Conservation (phyloP, 92 coral and sea anemone species). For the Galaxea fascicularis region DNA sequence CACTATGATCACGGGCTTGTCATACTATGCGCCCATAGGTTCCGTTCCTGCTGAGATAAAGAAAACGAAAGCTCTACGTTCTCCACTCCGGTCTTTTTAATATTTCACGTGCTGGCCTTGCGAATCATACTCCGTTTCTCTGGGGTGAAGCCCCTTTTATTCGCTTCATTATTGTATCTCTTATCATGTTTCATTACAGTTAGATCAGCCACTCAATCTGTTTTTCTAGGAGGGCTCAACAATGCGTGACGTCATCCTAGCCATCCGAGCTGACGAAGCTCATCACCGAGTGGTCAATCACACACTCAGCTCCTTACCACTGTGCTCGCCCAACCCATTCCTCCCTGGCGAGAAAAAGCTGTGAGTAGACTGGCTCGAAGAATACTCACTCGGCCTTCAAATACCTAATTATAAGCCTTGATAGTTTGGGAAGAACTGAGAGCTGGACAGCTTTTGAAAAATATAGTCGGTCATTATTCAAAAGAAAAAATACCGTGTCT, state of each 20-base stretch:
- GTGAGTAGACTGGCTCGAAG: neutral
- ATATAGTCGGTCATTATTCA: too few species aligned
- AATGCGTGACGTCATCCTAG: constrained; percentile 95
- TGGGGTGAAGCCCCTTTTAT: too few species aligned
- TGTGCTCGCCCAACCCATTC: constrained; percentile 91
- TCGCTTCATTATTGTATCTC: neutral
- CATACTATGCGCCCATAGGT: too few species aligned
- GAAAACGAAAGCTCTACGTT: too few species aligned
- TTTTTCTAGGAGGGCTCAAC: constrained; percentile 81
- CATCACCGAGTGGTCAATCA: constrained; percentile 98
- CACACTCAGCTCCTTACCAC: constrained; percentile 87
- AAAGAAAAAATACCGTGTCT: too few species aligned
- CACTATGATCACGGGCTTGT: too few species aligned
- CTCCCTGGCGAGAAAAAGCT: constrained; percentile 91
- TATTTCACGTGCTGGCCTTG: too few species aligned
- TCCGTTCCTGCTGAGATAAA: too few species aligned
- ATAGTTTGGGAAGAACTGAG: too few species aligned
- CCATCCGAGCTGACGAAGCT: constrained; percentile 98
- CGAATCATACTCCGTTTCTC: too few species aligned
- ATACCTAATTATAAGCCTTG: neutral
- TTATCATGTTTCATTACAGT: neutral
- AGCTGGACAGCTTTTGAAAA: too few species aligned
- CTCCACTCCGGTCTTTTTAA: too few species aligned
- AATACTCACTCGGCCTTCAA: neutral
- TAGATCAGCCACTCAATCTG: neutral